Conservation (phyloP, 2,797 vertebrate species). For the Periophthalmus magnuspinnatus region DNA sequence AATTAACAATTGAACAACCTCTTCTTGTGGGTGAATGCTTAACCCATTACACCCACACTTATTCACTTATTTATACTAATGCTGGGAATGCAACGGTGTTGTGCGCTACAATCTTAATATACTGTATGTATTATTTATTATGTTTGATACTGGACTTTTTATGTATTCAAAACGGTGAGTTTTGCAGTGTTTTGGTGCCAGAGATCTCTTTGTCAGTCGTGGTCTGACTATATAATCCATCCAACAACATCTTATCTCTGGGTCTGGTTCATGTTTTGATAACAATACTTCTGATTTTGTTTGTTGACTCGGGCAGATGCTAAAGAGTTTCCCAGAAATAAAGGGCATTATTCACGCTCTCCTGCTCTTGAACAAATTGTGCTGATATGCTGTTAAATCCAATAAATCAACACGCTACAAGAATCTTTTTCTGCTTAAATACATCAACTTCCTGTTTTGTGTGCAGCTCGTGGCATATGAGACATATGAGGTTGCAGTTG, state of each 20-base stretch:
- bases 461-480: conserved; percentile 18
- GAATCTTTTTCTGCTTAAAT: conserved; percentile 15
- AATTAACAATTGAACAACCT: too few species aligned
- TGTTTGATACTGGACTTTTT: background rate
- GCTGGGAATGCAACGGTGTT: background rate
- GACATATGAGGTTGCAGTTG: conserved; percentile 11
- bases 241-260: conserved; percentile 9
- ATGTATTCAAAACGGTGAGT: background rate
- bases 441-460: conserved; percentile 21
- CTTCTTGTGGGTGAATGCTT: too few species aligned
- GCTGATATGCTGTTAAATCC: conserved; percentile 23
- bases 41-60: too few species aligned
- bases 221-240: conserved; percentile 15
- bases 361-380: conserved; percentile 23
- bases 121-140: background rate
- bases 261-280: conserved; percentile 18
- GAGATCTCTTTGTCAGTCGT: background rate
- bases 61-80: background rate
- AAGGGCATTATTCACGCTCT: conserved; percentile 22
- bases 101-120: background rate
- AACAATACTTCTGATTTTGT: conserved; percentile 21
- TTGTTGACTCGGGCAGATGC: conserved; percentile 28
- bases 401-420: conserved; percentile 23
- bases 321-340: conserved; percentile 31
- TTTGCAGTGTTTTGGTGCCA: background rate